phyloP scores from a whole-genome alignment of 2,888 invertebrate genomes.

The Meliscaeva auricollis region DNA sequence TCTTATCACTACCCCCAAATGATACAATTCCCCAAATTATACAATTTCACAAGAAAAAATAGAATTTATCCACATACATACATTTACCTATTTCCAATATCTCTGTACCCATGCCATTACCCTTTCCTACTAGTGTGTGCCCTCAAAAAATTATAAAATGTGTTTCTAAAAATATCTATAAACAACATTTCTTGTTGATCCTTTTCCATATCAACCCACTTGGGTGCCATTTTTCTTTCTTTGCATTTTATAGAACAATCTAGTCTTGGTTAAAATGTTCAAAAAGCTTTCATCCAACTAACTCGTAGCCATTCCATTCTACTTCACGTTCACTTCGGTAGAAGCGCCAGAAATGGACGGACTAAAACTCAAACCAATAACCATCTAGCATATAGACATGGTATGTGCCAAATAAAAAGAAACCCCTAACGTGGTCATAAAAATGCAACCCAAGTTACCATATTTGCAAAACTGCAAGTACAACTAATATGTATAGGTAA shows the following conservation, averaged over 20 bases:
- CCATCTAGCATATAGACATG: slow-evolving; percentile 4
- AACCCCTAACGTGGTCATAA: slow-evolving; percentile 43
- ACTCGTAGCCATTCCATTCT: neutral
- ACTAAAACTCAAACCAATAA: slow-evolving; percentile 16
- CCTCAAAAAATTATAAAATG: too few relatives aligned
- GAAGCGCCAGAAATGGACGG: neutral
- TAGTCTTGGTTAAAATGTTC: slow-evolving; percentile 3
- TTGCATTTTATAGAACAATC: slow-evolving; percentile 5
- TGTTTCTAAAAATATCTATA: neutral
- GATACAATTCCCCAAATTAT: too few relatives aligned
- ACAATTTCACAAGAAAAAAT: too few relatives aligned
- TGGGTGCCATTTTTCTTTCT: slow-evolving; percentile 30
- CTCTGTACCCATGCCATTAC: too few relatives aligned
- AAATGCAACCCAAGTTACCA: slow-evolving; percentile 51
- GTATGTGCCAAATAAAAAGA: slow-evolving; percentile 29
- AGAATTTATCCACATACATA: too few relatives aligned
- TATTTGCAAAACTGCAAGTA: slow-evolving; percentile 37
- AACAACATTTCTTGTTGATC: neutral
- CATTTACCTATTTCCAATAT: too few relatives aligned
- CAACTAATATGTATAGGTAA: neutral
- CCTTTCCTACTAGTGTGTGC: too few relatives aligned
- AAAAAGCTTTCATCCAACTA: neutral
- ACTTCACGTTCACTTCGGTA: neutral
- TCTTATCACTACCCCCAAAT: too few relatives aligned
- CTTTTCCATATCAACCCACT: slow-evolving; percentile 13